Base-by-base conservation (phyloP, 2,888 invertebrate species). In the Aspidiotus rigidus region DNA sequence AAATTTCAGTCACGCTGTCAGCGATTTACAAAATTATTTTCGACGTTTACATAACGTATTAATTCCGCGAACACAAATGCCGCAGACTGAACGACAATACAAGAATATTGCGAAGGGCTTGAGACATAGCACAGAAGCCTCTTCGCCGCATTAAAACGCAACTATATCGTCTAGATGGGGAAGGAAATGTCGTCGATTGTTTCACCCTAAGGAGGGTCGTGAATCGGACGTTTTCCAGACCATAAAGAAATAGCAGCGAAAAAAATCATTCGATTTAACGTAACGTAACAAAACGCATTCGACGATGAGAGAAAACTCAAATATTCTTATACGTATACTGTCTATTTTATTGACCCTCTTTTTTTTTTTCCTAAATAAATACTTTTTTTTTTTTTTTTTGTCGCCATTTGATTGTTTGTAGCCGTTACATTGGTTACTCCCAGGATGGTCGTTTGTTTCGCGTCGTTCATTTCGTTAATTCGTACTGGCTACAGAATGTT, bases 31-130 rank as follows among this genome's bases (percentile, higher is more conserved):
- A 49, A 49, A 49, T 49, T 49, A 49, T 49, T 49, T 28, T 49
- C 49, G 49, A 49, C 49, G 49, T 49, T 49, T 49, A 49, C 49
- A 49, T 49, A 49, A 49, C 49, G 49, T 49, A 49, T 49, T 49
- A 49, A 49, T 49, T 49, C 49, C 49, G 49, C 28, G 28, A 28
- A 28, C 28, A 28, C 28, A 49, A 49, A 49, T 49, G 49, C n/a
- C 49, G 49, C 28, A 28, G 28, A 28, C 28, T 28, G 28, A 28
- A 28, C 28, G 28, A 28, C 28, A 28, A 28, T 28, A 28, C 28
- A 5, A 28, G 28, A 28, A 28, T 28, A 28, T 28, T 28, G 28
- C 28, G 28, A 28, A 28, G 28, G 28, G 28, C 28, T 28, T 28
- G 28, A 28, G 28, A 28, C 28, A 28, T 5, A 28, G 28, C 28